These are phyloP conservation scores for Drosophila saltans DNA, from an alignment of 1,140 invertebrate species.

Conservation along the genomic window DNA sequence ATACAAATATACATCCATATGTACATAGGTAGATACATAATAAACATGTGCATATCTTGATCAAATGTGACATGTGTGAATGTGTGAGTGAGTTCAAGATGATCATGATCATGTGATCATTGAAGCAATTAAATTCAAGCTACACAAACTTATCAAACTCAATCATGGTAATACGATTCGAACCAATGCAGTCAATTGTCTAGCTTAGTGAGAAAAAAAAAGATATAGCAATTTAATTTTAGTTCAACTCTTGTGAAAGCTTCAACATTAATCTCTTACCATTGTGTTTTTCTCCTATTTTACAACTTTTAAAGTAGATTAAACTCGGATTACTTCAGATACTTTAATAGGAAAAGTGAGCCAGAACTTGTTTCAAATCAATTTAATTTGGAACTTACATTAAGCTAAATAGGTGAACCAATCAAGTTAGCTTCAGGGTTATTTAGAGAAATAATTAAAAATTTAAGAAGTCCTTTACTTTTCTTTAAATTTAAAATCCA, in stretches of 20 bases:
- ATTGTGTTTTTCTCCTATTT: neutral
- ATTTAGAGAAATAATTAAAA: no score
- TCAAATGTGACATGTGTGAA: constrained; percentile 34
- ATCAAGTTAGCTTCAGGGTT: no score
- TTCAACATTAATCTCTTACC: neutral
- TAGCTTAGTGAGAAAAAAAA: neutral
- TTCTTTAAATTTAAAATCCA: no score
- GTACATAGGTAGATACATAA: constrained; percentile 31
- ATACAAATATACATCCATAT: constrained; percentile 42
- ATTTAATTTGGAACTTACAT: no score
- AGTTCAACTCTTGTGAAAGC: neutral
- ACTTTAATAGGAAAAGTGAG: neutral
- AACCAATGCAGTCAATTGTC: neutral
- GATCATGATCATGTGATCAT: constrained; percentile 21
- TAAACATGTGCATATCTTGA: constrained; percentile 25
- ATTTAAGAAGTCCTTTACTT: no score
- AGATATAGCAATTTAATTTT: constrained; percentile 4
- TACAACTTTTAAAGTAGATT: neutral
- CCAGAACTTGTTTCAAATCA: no score
- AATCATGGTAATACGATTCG: constrained; percentile 4
- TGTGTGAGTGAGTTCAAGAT: constrained; percentile 29
- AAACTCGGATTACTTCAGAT: neutral
- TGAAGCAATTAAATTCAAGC: constrained; percentile 12
- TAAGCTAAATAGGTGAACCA: no score
- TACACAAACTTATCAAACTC: neutral